phyloP scores from a whole-genome alignment of 2,113 vertebrate species.

The Genyomyrus donnyi region DNA sequence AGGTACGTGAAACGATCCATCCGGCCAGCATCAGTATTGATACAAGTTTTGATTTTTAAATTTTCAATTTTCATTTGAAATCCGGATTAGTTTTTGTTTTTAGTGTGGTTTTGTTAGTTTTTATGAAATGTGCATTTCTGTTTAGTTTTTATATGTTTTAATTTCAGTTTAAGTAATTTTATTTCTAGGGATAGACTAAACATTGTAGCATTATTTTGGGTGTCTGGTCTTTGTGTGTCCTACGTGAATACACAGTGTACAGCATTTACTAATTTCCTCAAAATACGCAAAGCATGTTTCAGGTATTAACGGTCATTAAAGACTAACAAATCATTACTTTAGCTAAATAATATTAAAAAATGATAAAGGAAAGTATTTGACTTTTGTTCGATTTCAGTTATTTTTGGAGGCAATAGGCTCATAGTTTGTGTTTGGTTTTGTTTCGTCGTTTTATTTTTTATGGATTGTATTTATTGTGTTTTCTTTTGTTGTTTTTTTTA shows the following conservation, averaged over 20 bases:
- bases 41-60: background rate
- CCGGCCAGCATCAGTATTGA: background rate
- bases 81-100: background rate
- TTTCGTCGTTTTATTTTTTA: background rate
- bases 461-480: background rate
- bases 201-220: background rate
- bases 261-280: background rate
- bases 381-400: background rate
- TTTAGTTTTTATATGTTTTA: background rate
- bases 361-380: background rate
- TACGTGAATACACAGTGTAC: background rate
- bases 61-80: background rate
- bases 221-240: background rate
- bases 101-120: background rate
- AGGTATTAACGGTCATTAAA: background rate
- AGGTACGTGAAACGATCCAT: slow-evolving; percentile 62
- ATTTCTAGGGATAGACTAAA: background rate
- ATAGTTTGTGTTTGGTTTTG: background rate
- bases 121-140: background rate
- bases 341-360: background rate
- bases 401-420: background rate
- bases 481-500: background rate
- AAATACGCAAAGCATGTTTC: background rate
- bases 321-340: background rate
- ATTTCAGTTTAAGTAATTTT: background rate